phyloP scores from a whole-genome alignment of 2,888 invertebrate species.

The Prostheceraeus crozeri region DNA sequence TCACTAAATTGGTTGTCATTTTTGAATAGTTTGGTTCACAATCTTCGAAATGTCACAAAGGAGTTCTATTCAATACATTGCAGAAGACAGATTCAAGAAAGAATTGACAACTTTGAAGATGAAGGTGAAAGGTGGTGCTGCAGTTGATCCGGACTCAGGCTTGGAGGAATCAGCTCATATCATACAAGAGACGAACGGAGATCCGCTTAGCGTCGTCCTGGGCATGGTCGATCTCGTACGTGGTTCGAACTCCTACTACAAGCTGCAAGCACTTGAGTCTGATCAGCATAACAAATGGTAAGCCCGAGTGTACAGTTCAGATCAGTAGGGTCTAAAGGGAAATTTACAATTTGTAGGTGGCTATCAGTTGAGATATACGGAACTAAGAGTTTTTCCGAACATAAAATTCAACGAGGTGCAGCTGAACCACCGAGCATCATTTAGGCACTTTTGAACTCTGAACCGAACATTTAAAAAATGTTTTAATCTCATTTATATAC shows the following conservation, averaged over 20 bases:
- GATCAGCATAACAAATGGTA: slow-evolving; percentile 64
- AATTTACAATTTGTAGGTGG: too few relatives aligned
- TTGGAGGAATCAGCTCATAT: slow-evolving; percentile 73
- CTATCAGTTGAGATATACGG: too few relatives aligned
- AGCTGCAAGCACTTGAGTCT: slow-evolving; percentile 75
- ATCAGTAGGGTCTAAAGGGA: neutral
- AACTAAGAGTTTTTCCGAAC: too few relatives aligned
- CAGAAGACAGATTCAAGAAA: slow-evolving; percentile 35
- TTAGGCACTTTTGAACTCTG: too few relatives aligned
- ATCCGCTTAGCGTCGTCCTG: slow-evolving; percentile 70
- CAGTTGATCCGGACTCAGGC: slow-evolving; percentile 82
- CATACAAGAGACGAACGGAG: slow-evolving; percentile 48
- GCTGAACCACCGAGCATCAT: too few relatives aligned
- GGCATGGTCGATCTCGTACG: slow-evolving; percentile 75
- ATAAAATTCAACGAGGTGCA: too few relatives aligned
- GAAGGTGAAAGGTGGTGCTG: slow-evolving; percentile 72
- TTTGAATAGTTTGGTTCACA: too few relatives aligned
- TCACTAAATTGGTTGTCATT: too few relatives aligned
- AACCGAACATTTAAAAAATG: too few relatives aligned
- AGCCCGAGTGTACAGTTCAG: too few relatives aligned
- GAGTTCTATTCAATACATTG: neutral
- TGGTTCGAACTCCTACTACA: slow-evolving; percentile 87
- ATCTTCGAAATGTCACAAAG: too few relatives aligned
- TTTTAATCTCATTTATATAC: too few relatives aligned
- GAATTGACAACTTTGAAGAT: slow-evolving; percentile 62